phyloP scores from a whole-genome alignment of 2,113 vertebrate species.

The Acinonyx jubatus region DNA sequence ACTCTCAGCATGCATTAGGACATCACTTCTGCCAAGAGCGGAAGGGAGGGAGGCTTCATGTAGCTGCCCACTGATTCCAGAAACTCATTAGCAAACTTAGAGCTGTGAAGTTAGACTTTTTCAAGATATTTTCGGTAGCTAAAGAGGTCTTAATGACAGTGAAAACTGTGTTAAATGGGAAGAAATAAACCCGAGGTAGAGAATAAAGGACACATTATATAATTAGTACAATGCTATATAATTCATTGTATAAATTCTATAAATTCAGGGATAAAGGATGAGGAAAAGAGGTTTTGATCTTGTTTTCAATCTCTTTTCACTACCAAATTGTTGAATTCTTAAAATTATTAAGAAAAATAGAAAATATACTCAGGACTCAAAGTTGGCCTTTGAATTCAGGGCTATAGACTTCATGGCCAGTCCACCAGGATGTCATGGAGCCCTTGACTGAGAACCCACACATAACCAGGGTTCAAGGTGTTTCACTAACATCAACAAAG shows the following conservation, averaged over 20 bases:
- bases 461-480: rapidly evolving
- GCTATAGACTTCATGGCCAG: background rate
- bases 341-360: background rate
- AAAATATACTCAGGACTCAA: background rate
- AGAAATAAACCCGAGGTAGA: background rate
- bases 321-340: background rate
- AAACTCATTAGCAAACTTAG: background rate
- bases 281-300: background rate
- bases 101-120: background rate
- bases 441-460: no score
- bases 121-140: background rate
- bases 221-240: background rate
- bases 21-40: background rate
- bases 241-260: background rate
- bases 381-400: background rate
- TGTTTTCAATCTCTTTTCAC: background rate
- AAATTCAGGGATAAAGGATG: background rate
- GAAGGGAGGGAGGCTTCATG: rapidly evolving
- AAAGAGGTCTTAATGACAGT: background rate
- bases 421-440: rapidly evolving
- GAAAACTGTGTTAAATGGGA: background rate
- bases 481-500: rapidly evolving
- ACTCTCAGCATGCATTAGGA: background rate
- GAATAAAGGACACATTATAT: background rate
- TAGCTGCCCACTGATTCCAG: background rate